A percentile compares a stretch with the other conserved stretches of the same genome.
These are phyloP conservation scores for Polylopha cassiicola DNA, from an alignment of 2,888 invertebrate genomes.

Conservation along the genomic window DNA sequence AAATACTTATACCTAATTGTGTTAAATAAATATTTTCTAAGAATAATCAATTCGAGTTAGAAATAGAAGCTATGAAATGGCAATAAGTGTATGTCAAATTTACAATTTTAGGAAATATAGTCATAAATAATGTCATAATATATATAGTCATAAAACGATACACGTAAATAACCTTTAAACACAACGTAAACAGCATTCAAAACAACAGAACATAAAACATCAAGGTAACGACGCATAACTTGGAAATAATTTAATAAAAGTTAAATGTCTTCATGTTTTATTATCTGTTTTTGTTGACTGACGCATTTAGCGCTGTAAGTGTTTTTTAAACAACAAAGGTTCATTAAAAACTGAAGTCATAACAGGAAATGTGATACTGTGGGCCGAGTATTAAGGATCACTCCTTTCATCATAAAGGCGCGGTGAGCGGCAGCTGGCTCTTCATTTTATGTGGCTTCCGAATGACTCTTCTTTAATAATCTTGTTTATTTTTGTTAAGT, in stretches of 20 bases:
- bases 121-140: too few species aligned
- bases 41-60: too few species aligned
- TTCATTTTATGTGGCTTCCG: conserved; percentile 70
- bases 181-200: conserved; percentile 40
- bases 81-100: too few species aligned
- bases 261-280: conserved; percentile 18
- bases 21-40: too few species aligned
- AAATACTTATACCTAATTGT: too few species aligned
- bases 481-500: conserved; percentile 67
- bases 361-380: conserved; percentile 74
- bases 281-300: conserved; percentile 32
- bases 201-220: conserved; percentile 11
- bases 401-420: conserved; percentile 70
- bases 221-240: conserved; percentile 13
- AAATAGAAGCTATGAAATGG: too few species aligned
- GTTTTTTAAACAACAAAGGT: conserved; percentile 64
- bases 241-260: conserved; percentile 18
- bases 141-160: too few species aligned
- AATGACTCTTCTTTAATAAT: conserved; percentile 71
- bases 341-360: conserved; percentile 73
- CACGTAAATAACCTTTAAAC: conserved; percentile 6
- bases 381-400: conserved; percentile 53
- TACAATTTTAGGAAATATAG: too few species aligned
- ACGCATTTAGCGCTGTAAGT: conserved; percentile 58
- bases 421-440: conserved; percentile 68